phyloP scores from a whole-genome alignment of 2,888 invertebrate genomes.

The Pristionchus maxplancki region DNA sequence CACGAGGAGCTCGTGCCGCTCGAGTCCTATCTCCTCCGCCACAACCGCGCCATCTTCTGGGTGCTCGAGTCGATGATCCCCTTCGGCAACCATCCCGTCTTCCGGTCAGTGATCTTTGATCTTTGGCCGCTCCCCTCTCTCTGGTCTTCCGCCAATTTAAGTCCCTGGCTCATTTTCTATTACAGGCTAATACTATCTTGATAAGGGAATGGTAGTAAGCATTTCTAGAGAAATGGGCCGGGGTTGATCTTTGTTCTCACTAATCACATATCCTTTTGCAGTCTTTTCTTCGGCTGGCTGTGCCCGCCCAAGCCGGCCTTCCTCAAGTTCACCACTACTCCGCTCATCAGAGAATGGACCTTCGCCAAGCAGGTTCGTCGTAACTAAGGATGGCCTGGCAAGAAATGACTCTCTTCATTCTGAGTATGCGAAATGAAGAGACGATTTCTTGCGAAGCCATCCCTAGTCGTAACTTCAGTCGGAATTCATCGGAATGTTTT shows the following conservation, averaged over 20 bases:
- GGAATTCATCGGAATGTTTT: too few relatives aligned
- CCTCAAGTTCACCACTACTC: constrained; percentile 85
- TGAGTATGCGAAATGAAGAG: too few relatives aligned
- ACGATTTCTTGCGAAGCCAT: too few relatives aligned
- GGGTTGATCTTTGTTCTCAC: neutral
- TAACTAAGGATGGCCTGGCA: too few relatives aligned
- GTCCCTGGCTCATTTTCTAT: too few relatives aligned
- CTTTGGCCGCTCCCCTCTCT: neutral
- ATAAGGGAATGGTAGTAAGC: too few relatives aligned
- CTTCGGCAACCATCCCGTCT: constrained; percentile 84
- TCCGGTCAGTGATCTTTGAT: constrained; percentile 76
- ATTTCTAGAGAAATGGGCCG: too few relatives aligned
- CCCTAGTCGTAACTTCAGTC: too few relatives aligned
- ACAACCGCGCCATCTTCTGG: constrained; percentile 85
- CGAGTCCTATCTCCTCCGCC: constrained; percentile 82
- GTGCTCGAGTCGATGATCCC: constrained; percentile 86
- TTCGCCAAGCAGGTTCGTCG: constrained; percentile 83
- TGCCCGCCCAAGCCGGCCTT: constrained; percentile 86
- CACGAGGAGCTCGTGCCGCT: constrained; percentile 46
- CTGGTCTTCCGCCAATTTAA: too few relatives aligned
- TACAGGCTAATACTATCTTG: too few relatives aligned
- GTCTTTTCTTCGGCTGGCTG: constrained; percentile 84
- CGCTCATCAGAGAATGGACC: constrained; percentile 84
- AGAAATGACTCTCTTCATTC: too few relatives aligned
- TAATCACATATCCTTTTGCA: constrained; percentile 62